Conservation (phyloP, 2,797 vertebrate genomes). For the Sciurus carolinensis region DNA sequence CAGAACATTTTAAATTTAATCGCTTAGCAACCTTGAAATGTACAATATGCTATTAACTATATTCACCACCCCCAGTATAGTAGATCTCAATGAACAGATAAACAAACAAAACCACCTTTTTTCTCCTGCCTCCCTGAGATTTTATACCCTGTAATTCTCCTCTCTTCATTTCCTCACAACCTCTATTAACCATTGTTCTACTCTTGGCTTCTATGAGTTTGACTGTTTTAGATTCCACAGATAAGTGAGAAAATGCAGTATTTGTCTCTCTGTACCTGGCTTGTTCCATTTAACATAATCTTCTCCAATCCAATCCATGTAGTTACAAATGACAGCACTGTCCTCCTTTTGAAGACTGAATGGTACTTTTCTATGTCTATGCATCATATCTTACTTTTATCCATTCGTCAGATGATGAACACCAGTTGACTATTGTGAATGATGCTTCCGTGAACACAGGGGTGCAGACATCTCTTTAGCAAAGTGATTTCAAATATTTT, state of each 20-base stretch:
- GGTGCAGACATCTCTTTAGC: background rate
- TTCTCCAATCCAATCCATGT: background rate
- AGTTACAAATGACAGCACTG: background rate
- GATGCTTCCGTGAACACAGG: background rate
- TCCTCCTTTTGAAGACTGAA: background rate
- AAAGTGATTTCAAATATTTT: background rate
- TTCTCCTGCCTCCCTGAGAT: background rate
- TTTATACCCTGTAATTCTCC: background rate
- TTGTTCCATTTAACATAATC: background rate
- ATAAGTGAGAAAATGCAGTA: background rate
- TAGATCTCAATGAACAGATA: background rate
- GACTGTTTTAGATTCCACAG: background rate
- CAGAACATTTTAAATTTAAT: background rate
- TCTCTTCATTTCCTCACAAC: background rate
- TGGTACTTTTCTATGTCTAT: background rate
- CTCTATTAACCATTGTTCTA: background rate
- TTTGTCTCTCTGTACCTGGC: background rate
- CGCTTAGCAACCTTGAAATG: background rate
- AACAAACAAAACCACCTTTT: background rate
- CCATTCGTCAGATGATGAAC: background rate
- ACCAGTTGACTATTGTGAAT: background rate
- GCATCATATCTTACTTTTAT: background rate
- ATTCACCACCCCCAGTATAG: background rate
- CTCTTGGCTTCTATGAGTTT: background rate
- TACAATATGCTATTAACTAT: background rate